A percentile compares a stretch with the other conserved stretches of the same genome.
phyloP scores from a whole-genome alignment of 2,113 vertebrate genomes.

The Physeter macrocephalus region DNA sequence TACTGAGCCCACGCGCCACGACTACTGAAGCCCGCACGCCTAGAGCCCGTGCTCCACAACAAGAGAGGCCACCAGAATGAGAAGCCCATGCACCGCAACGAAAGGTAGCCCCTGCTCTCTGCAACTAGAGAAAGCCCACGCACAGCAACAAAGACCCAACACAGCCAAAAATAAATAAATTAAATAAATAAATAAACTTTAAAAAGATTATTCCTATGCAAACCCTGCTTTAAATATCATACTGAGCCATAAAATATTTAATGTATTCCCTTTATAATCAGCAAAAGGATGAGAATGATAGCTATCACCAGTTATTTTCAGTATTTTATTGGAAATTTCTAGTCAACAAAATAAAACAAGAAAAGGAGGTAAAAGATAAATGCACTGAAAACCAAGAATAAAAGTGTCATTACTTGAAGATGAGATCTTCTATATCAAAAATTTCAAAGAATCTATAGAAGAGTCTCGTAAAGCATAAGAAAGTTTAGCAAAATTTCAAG shows the following conservation, averaged over 20 bases:
- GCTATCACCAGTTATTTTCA: neutral
- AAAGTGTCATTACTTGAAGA: neutral
- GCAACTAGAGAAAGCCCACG: too few relatives aligned
- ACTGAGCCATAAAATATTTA: slow-evolving; percentile 5
- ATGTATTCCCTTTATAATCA: neutral
- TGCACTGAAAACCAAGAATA: neutral
- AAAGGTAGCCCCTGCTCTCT: too few relatives aligned
- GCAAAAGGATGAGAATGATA: neutral
- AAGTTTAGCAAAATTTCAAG: neutral
- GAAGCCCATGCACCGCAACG: too few relatives aligned
- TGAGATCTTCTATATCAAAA: neutral
- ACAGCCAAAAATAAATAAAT: too few relatives aligned
- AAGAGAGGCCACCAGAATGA: too few relatives aligned
- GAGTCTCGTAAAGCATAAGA: neutral
- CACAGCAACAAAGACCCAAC: too few relatives aligned
- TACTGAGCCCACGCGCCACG: too few relatives aligned
- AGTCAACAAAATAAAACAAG: slow-evolving; percentile 37
- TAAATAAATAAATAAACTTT: too few relatives aligned
- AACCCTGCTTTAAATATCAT: neutral
- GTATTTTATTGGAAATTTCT: slow-evolving; percentile 28
- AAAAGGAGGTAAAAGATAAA: slow-evolving; percentile 13
- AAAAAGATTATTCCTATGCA: neutral
- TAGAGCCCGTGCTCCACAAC: too few relatives aligned
- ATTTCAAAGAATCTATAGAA: neutral
- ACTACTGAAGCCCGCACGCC: too few relatives aligned